These are phyloP conservation scores for Bombyx mandarina DNA, from an alignment of 1,140 invertebrate genomes.

Conservation along the genomic window DNA sequence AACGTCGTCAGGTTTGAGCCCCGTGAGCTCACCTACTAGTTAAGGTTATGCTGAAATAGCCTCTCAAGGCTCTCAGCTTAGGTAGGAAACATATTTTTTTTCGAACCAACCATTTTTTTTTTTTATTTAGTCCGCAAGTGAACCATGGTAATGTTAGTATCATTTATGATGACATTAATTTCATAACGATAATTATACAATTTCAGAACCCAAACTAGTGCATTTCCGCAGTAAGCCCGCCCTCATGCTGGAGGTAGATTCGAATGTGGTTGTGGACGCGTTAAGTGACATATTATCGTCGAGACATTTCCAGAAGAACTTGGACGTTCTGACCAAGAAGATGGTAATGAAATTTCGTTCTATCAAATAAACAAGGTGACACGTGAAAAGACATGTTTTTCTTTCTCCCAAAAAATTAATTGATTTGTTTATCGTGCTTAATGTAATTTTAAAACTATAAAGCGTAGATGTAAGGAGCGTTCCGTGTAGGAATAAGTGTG, in stretches of 20 bases:
- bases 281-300: constrained; percentile 24
- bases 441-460: too few relatives aligned
- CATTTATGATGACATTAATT: not conserved
- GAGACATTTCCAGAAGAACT: constrained; percentile 14
- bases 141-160: not conserved
- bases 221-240: constrained; percentile 31
- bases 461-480: too few relatives aligned
- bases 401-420: too few relatives aligned
- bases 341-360: too few relatives aligned
- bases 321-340: constrained; percentile 6
- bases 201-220: constrained; percentile 40
- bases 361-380: too few relatives aligned
- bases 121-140: not conserved
- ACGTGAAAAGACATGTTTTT: too few relatives aligned
- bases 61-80: too few relatives aligned
- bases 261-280: constrained; percentile 16
- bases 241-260: constrained; percentile 27
- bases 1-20: too few relatives aligned
- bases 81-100: not conserved
- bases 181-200: not conserved
- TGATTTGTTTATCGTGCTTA: too few relatives aligned
- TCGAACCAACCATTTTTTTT: not conserved
- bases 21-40: too few relatives aligned
- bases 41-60: too few relatives aligned
- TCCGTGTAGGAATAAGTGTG: too few relatives aligned